Evolutionary conservation across 2,113 vertebrate genomes (phyloP), one percentile per base, ranked within the genome.

Genomic region (Pygathrix nemaeus): DNA sequence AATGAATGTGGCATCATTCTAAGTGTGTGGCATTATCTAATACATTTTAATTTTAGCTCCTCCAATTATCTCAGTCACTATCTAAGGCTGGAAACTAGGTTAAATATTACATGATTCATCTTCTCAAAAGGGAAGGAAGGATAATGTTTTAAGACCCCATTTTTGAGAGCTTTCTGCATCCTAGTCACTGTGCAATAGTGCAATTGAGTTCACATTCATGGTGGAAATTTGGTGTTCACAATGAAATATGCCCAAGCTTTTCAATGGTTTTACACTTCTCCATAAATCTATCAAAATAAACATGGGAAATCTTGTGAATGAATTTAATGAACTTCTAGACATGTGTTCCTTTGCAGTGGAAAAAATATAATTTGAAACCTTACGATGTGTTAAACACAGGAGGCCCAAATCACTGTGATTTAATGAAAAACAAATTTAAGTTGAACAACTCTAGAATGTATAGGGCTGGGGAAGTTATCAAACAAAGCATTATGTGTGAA

Each of bases 401-500:
- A 92, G 88, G 38, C 83, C 27, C n/a, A 45, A 93, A 59, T 78
- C 66, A 88, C 40, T 70, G 17, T 66, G 80, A 93, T 85, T 87
- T 93, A 80, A 78, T 82, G 50, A 68, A 92, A 96, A 89, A 66
- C 45, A 92, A 92, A 88, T 94, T 75, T 96, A 38, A 61, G 38
- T 52, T 83, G 40, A 97, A 90, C n/a, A 94, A 88, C 30, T 89
- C 16, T 20, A 45, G 55, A 80, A 81, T 92, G 30, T 43, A 88
- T 17, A 38, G 8, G 73, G 21, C 52, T 5, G 14, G 48, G 75
- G 92, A 93, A 95, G 50, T 90, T 96, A 94, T 73, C 84, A 92
- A 84, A 89, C 68, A 79, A 93, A 92, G 75, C n/a, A 48, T 96
- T 93, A 66, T 90, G 55, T 81, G 94, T 78, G 70, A 92, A 64